A percentile compares a stretch with the other conserved stretches of the same genome.
phyloP scores from a whole-genome alignment of 2,113 vertebrate species.

The Ctenomys sociabilis region DNA sequence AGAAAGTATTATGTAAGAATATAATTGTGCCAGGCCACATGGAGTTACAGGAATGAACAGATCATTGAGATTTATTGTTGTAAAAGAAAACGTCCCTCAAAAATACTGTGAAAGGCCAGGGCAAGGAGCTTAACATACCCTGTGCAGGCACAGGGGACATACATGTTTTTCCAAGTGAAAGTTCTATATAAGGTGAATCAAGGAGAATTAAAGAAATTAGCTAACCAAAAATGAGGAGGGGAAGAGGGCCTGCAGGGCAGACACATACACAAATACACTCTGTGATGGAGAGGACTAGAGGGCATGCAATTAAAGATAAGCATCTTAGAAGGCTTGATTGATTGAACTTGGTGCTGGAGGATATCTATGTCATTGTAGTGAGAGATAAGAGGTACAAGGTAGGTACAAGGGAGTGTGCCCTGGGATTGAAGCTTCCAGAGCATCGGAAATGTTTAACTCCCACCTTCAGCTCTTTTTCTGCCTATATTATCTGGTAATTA shows the following conservation, averaged over 20 bases:
- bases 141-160: not conserved
- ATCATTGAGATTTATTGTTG: not conserved
- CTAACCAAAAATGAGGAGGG: not conserved
- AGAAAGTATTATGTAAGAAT: not conserved
- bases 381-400: fast-evolving
- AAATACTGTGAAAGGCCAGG: not conserved
- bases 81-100: not conserved
- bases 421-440: not conserved
- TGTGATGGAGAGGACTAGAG: not conserved
- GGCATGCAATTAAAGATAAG: not conserved
- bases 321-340: not conserved
- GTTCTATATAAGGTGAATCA: not conserved
- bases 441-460: not conserved
- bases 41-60: not conserved
- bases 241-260: not conserved
- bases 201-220: not conserved
- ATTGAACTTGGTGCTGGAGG: not conserved
- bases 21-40: not conserved
- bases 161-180: not conserved
- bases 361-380: not conserved
- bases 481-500: not conserved
- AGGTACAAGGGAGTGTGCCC: not conserved
- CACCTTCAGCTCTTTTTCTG: not conserved
- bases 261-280: not conserved
- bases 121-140: not conserved